Conservation (phyloP, 2,888 invertebrate genomes). For the Drosophila limbata region DNA sequence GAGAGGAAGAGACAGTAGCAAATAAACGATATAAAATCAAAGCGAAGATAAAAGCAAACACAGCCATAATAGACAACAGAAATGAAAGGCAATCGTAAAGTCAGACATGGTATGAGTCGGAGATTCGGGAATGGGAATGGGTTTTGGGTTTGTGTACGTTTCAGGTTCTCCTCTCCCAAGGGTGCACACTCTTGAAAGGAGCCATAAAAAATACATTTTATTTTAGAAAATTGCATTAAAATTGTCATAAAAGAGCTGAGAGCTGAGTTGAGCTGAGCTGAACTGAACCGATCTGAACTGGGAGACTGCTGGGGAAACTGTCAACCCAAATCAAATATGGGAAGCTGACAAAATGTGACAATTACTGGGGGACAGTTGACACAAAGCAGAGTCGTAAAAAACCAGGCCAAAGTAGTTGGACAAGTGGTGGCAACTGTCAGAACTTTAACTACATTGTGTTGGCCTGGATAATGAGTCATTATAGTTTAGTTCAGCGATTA, state of each 20-base stretch:
- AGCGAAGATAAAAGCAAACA: constrained; percentile 67
- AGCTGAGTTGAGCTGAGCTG: too few relatives aligned
- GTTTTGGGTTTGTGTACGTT: constrained; percentile 21
- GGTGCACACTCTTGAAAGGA: constrained; percentile 55
- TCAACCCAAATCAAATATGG: constrained; percentile 71
- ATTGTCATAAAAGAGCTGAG: constrained; percentile 65
- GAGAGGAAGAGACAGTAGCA: constrained; percentile 13
- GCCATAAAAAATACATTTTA: constrained; percentile 78
- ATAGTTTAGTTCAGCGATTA: constrained; percentile 26
- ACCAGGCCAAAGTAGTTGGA: constrained; percentile 38
- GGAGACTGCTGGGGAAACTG: constrained; percentile 16
- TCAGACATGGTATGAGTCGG: constrained; percentile 23
- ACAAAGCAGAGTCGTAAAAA: constrained; percentile 56
- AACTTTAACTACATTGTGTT: constrained; percentile 20
- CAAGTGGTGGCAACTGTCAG: constrained; percentile 27
- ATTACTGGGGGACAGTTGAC: constrained; percentile 74
- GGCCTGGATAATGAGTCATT: constrained; percentile 49
- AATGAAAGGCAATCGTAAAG: constrained; percentile 65
- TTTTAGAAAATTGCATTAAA: constrained; percentile 81
- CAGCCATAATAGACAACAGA: constrained; percentile 59
- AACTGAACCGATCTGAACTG: too few relatives aligned
- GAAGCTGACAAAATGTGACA: constrained; percentile 83
- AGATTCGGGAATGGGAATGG: constrained; percentile 5
- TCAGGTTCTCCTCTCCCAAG: constrained; percentile 50
- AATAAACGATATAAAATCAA: constrained; percentile 72